Conservation (phyloP, 1,140 invertebrate genomes). For the Eupeodes corollae region DNA sequence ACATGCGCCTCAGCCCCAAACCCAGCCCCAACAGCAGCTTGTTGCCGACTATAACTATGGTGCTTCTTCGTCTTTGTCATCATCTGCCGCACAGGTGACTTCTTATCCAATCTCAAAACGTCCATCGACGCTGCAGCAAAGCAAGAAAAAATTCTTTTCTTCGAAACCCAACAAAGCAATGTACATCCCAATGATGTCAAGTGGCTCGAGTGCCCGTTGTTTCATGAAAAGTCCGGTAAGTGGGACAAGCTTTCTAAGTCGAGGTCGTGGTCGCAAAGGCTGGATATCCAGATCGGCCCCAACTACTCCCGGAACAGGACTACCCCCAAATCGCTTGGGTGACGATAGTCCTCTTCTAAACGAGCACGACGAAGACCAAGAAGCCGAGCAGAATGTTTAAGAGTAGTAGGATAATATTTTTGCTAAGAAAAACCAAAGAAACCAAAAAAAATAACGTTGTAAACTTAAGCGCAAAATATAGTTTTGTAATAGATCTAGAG, state of each 20-base stretch:
- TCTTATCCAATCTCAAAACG: conserved; percentile 4
- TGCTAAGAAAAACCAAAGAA: background rate
- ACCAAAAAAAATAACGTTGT: background rate
- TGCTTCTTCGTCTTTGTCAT: background rate
- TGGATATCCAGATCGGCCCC: conserved; percentile 63
- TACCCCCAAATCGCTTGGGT: conserved; percentile 40
- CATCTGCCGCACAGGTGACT: background rate
- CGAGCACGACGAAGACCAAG: conserved; percentile 43
- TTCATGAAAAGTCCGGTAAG: conserved; percentile 28
- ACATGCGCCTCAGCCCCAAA: too few species aligned
- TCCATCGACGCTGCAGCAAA: conserved; percentile 12
- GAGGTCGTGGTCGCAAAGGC: conserved; percentile 34
- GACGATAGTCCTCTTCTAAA: conserved; percentile 47
- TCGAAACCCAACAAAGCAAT: conserved; percentile 28
- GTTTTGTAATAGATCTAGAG: too few species aligned
- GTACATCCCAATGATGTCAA: conserved; percentile 27
- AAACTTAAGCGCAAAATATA: conserved; percentile 1
- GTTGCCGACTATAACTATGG: background rate
- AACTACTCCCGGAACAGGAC: conserved; percentile 51
- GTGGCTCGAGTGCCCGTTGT: conserved; percentile 10
- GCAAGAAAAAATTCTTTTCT: conserved; percentile 23
- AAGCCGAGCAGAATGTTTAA: conserved; percentile 13
- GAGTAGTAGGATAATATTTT: conserved; percentile 5
- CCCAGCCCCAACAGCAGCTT: conserved; percentile 4
- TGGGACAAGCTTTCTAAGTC: conserved; percentile 25